Percentiles rank a stretch among this genome's conserved stretches.
phyloP scores from a whole-genome alignment of 2,888 invertebrate species.

The Aleiodes leptofemur region DNA sequence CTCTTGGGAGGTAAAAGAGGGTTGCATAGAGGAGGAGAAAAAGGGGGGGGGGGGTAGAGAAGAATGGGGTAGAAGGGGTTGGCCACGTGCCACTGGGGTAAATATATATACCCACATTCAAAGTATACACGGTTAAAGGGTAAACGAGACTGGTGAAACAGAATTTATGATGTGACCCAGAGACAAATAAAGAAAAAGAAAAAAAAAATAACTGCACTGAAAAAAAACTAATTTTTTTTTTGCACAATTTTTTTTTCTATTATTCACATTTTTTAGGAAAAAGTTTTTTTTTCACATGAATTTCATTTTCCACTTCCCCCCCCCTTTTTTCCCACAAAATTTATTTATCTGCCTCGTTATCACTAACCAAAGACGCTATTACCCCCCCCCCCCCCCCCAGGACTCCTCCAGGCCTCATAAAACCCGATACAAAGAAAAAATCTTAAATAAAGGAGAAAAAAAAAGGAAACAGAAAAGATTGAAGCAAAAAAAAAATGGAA shows the following conservation, averaged over 20 bases:
- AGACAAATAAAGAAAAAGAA: constrained; percentile 25
- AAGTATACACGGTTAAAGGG: constrained; percentile 45
- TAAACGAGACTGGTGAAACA: constrained; percentile 46
- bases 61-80: constrained; percentile 26
- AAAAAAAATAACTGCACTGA: not conserved
- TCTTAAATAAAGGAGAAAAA: not conserved
- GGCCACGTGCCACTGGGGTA: constrained; percentile 52
- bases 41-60: too few species aligned
- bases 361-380: not conserved
- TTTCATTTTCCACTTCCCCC: too few species aligned
- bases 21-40: not conserved
- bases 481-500: constrained; percentile 22
- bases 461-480: constrained; percentile 1
- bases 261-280: not conserved
- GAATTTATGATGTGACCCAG: constrained; percentile 48
- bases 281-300: too few species aligned
- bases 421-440: not conserved
- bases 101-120: constrained; percentile 51
- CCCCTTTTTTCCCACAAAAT: too few species aligned
- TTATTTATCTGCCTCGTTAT: not conserved
- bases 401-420: not conserved
- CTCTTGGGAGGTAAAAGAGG: not conserved
- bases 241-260: not conserved
- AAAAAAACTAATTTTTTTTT: too few species aligned
- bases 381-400: not conserved